These are phyloP conservation scores for Toxotes jaculatrix DNA, from an alignment of 2,113 vertebrate species.

Conservation along the genomic window DNA sequence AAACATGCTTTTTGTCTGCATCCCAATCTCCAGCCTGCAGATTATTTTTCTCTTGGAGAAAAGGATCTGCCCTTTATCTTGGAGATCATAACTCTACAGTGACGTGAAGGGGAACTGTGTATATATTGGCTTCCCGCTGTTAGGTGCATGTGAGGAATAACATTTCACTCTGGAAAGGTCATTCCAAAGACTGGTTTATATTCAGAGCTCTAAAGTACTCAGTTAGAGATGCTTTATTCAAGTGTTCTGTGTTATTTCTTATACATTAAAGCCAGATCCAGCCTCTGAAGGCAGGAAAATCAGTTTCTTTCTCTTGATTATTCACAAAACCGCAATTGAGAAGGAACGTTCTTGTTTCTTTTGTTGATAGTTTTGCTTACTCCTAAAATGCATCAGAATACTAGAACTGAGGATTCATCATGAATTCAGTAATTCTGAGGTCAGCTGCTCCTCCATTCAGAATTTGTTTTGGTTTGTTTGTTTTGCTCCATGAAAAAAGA, in stretches of 20 bases:
- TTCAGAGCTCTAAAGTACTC: conserved; percentile 51
- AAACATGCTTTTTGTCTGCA: conserved; percentile 71
- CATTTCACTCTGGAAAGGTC: conserved; percentile 78
- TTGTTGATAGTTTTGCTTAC: conserved; percentile 21
- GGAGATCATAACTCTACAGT: conserved; percentile 73
- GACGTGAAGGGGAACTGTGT: conserved; percentile 65
- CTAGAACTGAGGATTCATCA: conserved; percentile 9
- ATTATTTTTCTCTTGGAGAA: conserved; percentile 74
- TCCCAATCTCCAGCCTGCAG: conserved; percentile 66
- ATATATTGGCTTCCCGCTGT: conserved; percentile 75
- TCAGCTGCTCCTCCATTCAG: conserved; percentile 11
- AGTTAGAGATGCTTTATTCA: conserved; percentile 48
- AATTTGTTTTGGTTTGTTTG: conserved; percentile 25
- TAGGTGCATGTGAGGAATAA: conserved; percentile 68
- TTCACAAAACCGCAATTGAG: conserved; percentile 21
- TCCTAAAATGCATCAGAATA: conserved; percentile 38
- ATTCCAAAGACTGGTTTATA: conserved; percentile 56
- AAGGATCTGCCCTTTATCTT: conserved; percentile 75
- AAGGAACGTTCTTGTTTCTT: conserved; percentile 29
- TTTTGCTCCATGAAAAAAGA: conserved; percentile 20
- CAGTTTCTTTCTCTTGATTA: conserved; percentile 14
- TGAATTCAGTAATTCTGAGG: conserved; percentile 10
- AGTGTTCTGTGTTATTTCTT: conserved; percentile 53
- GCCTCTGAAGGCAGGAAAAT: conserved; percentile 27
- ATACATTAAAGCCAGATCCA: conserved; percentile 49